These are phyloP conservation scores for Physocephala rufipes DNA, from an alignment of 2,888 invertebrate species.

Conservation along the genomic window DNA sequence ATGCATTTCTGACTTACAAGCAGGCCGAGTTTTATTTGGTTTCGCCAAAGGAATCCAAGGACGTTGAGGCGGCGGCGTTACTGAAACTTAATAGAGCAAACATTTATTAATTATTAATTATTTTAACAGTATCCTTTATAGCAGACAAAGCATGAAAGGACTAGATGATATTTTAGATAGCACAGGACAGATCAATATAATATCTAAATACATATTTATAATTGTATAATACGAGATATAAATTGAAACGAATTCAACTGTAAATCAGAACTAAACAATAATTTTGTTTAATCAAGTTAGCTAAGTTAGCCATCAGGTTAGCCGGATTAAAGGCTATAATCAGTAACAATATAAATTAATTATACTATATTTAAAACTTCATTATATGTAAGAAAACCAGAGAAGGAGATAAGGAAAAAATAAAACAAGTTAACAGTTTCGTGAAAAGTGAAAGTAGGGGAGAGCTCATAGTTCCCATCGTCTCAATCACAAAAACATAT, in stretches of 20 bases:
- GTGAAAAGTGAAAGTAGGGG: conserved; percentile 61
- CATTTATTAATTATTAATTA: background rate
- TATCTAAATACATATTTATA: no score
- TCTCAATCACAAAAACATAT: background rate
- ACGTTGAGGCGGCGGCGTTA: conserved; percentile 89
- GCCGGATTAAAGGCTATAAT: conserved; percentile 1
- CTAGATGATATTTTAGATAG: no score
- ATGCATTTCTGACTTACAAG: conserved; percentile 76
- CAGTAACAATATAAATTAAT: conserved; percentile 7
- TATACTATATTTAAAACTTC: conserved; percentile 17
- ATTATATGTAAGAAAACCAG: conserved; percentile 22
- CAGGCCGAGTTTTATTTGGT: conserved; percentile 87
- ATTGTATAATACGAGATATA: no score
- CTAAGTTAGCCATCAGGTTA: background rate
- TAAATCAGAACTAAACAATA: no score
- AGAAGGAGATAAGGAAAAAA: background rate
- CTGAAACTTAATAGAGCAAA: conserved; percentile 78
- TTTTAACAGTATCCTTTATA: conserved; percentile 5
- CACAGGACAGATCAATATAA: no score
- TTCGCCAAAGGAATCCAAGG: conserved; percentile 94
- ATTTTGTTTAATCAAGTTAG: no score
- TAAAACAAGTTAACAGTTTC: conserved; percentile 44
- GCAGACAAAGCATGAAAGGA: no score
- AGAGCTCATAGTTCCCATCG: conserved; percentile 16
- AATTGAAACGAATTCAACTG: no score